Conservation (phyloP, 1,140 invertebrate genomes). For the Lepidurus apus region DNA sequence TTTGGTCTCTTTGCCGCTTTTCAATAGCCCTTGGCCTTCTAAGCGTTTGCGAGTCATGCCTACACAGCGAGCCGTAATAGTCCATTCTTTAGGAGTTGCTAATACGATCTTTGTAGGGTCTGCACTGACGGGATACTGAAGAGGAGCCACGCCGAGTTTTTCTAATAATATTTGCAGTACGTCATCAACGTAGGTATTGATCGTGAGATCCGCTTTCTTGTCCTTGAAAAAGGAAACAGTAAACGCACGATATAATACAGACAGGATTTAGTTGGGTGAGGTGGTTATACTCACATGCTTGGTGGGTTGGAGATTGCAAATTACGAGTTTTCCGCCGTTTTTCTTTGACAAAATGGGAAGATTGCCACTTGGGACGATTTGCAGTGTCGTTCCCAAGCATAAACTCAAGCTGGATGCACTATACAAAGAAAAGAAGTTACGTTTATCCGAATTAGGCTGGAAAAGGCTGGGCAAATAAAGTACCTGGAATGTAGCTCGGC, state of each 20-base stretch:
- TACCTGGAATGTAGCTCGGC: slow-evolving; percentile 83
- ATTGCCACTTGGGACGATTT: slow-evolving; percentile 95
- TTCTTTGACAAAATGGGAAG: slow-evolving; percentile 83
- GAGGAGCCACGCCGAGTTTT: slow-evolving; percentile 62
- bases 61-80: slow-evolving; percentile 18
- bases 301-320: slow-evolving; percentile 94
- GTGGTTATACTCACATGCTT: slow-evolving; percentile 71
- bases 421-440: slow-evolving; percentile 40
- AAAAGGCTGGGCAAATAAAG: slow-evolving; percentile 27
- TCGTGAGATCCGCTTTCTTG: slow-evolving; percentile 81
- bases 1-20: slow-evolving; percentile 10
- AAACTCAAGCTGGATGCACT: slow-evolving; percentile 86
- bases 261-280: background rate
- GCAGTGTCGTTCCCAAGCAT: slow-evolving; percentile 90
- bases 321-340: slow-evolving; percentile 80
- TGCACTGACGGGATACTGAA: slow-evolving; percentile 57
- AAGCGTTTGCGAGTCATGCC: slow-evolving; percentile 27
- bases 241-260: slow-evolving; percentile 31
- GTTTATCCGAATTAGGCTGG: background rate
- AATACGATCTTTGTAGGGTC: slow-evolving; percentile 56
- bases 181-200: slow-evolving; percentile 83
- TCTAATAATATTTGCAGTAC: slow-evolving; percentile 72
- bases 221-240: slow-evolving; percentile 57
- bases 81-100: slow-evolving; percentile 28
- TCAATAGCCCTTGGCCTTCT: slow-evolving; percentile 14